Percentiles rank a stretch among this genome's conserved stretches.
Conservation (phyloP, 2,888 invertebrate genomes). For the Pomacea canaliculata region DNA sequence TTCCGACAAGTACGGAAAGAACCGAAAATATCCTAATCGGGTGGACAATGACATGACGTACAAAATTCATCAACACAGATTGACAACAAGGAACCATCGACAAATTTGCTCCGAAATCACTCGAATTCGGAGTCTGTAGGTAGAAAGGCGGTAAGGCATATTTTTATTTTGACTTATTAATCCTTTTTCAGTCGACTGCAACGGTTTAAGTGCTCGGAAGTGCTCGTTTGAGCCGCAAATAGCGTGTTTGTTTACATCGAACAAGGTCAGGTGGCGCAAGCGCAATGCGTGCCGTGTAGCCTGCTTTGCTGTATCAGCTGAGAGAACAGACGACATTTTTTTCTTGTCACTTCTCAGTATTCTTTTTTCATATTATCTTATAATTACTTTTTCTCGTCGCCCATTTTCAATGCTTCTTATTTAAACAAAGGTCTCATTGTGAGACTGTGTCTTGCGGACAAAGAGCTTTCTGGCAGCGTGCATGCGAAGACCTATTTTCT, state of each 20-base stretch:
- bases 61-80: constrained; percentile 31
- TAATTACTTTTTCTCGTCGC: neutral
- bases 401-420: too few species aligned
- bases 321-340: constrained; percentile 26
- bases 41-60: constrained; percentile 31
- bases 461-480: neutral
- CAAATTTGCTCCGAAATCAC: constrained; percentile 20
- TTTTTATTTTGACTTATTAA: neutral
- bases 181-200: constrained; percentile 9
- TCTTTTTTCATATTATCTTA: neutral
- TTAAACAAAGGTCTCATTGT: too few species aligned
- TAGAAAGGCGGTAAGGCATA: constrained; percentile 17
- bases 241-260: constrained; percentile 39
- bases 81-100: constrained; percentile 28
- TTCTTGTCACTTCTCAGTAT: constrained; percentile 4
- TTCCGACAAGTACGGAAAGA: constrained; percentile 16
- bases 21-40: constrained; percentile 19
- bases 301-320: constrained; percentile 19
- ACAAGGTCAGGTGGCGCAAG: constrained; percentile 36
- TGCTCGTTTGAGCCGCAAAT: constrained; percentile 12
- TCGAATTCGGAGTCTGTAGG: constrained; percentile 5
- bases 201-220: neutral
- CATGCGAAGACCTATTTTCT: neutral
- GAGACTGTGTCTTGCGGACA: too few species aligned
- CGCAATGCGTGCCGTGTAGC: constrained; percentile 29